Conservation (phyloP, 2,113 vertebrate genomes). For the Chaenocephalus aceratus region DNA sequence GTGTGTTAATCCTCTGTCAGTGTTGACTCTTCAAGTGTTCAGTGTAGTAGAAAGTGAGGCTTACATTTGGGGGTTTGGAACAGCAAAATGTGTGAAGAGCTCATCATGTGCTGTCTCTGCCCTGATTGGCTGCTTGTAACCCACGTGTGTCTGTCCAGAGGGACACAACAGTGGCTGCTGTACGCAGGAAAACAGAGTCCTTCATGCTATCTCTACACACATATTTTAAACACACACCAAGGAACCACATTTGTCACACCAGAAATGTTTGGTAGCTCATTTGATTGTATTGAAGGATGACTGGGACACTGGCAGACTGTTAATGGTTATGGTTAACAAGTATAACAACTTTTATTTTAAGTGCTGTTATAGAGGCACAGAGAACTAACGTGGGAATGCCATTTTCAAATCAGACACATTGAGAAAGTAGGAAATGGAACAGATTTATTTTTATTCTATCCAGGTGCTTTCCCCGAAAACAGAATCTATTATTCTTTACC, state of each 20-base stretch:
- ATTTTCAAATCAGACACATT: conserved; percentile 23
- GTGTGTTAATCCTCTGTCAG: conserved; percentile 22
- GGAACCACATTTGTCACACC: not conserved
- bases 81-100: conserved; percentile 42
- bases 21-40: conserved; percentile 15
- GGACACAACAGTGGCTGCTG: conserved; percentile 5
- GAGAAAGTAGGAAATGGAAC: not conserved
- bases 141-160: conserved; percentile 41
- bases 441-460: not conserved
- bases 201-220: not conserved
- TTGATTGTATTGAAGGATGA: conserved; percentile 2
- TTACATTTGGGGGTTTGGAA: conserved; percentile 31
- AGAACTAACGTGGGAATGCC: not conserved
- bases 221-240: not conserved
- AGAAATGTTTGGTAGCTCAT: conserved; percentile 6
- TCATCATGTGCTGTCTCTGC: conserved; percentile 44
- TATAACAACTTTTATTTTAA: not conserved
- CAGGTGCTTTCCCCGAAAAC: conserved; percentile 16
- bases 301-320: conserved; percentile 8
- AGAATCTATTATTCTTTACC: not conserved
- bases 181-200: conserved; percentile 16
- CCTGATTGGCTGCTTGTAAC: conserved; percentile 52
- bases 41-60: conserved; percentile 26
- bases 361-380: not conserved
- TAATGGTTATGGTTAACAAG: not conserved